Base-by-base conservation (phyloP, 2,888 invertebrate species). In the Tetropium fuscum region DNA sequence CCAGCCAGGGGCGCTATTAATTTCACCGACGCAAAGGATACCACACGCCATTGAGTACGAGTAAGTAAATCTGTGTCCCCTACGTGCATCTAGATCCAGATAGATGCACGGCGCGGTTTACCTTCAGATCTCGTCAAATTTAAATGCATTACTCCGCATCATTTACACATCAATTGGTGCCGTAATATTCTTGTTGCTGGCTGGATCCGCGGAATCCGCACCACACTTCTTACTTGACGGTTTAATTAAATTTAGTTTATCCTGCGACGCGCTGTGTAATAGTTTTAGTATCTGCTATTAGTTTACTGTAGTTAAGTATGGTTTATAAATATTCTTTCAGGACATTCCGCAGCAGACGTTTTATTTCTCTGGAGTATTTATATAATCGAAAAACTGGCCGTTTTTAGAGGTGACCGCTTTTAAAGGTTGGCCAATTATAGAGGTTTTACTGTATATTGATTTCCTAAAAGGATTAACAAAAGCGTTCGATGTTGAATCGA, bases 71-170 rank as follows among this genome's bases (percentile, higher is more conserved):
- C 54, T n/a, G n/a, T n/a, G 44, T 44, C 30, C 34, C 34, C 34
- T 34, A 38, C 53, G 43, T 34, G 43, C 36, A 43, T 19, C 34
- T 3, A 15, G 53, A 43, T 19, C 34, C 5, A 15, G 53, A n/a
- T 34, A 32, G 53, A 41, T 22, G 43, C 30, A 11, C 15, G 25
- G 20, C 53, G 13, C 38, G 38, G 30, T 20, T 20, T 27, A 43
- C 40, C 47, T 45, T 16, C 11, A 27, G 15, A n/a, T 20, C 44
- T 27, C 40, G 16, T 38, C 49, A 25, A 51, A 51, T 51, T 27
- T 47, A 45, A 55, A 55, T 55, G 55, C 25, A 55, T 55, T 55
- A 55, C 13, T 30, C 13, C 30, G 40, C 47, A 55, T 55, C 55
- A 27, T 10, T 55, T 47, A 47, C 55, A 32, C 55, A 38, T 34